Conservation (phyloP, 1,140 invertebrate species). For the Mamestra configurata region DNA sequence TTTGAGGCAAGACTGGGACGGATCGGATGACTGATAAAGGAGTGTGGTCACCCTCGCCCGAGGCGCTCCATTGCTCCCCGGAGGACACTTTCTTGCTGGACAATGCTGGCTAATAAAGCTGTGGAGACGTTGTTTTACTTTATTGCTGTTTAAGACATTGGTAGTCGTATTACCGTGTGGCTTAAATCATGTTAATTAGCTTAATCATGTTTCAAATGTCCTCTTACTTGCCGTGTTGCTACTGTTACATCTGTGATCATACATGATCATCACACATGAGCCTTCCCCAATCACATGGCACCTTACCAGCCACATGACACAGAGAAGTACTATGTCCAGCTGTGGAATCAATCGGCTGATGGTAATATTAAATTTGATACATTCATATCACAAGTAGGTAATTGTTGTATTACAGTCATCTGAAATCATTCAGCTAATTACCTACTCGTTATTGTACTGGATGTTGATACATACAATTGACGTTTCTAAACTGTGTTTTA, state of each 20-base stretch:
- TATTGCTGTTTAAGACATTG: conserved; percentile 15
- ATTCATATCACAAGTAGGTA: no score
- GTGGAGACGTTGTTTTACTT: conserved; percentile 46
- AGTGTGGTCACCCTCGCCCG: conserved; percentile 76
- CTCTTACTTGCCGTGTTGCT: not conserved
- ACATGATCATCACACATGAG: no score
- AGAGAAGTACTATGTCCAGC: no score
- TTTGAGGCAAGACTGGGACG: conserved; percentile 61
- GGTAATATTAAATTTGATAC: no score
- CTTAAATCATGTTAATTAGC: not conserved
- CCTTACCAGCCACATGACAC: no score
- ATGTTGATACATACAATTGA: no score
- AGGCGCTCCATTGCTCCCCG: conserved; percentile 68
- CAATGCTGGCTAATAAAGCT: conserved; percentile 55
- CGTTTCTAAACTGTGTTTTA: not conserved
- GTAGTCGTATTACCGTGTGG: conserved; percentile 31
- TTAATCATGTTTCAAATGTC: not conserved
- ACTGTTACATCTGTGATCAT: not conserved
- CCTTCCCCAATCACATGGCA: no score
- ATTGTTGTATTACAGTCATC: no score
- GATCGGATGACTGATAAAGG: conserved; percentile 78
- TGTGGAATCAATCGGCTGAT: no score
- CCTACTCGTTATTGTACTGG: no score
- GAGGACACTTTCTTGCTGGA: conserved; percentile 76
- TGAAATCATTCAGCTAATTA: no score